Evolutionary conservation across 2,797 vertebrate species (phyloP), one percentile per base, ranked within the genome.

Genomic region (Philypnodon macrostomus): DNA sequence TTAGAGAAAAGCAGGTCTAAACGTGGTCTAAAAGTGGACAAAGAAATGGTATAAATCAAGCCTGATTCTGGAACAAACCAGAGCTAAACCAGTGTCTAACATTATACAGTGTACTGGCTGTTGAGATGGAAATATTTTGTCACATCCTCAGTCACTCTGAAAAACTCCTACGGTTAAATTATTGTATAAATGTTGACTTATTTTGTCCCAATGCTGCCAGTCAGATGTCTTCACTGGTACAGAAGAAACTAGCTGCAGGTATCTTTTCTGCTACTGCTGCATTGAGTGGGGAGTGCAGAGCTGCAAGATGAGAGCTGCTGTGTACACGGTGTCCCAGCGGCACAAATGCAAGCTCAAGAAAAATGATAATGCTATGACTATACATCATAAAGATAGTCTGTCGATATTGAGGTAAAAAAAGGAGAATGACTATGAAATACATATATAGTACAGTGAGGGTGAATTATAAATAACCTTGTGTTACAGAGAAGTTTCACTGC

Each of bases 401-500:
- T 42, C 39, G n/a, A 27, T 42, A 17, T 11, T 5, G n/a, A n/a
- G n/a, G 4, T 15, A 42, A 2, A 42, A 27, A 45, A 45, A 6
- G 7, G n/a, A 12, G 32, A 32, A 46, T 18, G 3, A 32, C 12
- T 39, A 12, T 21, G 18, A 21, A 18, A 17, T 18, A 37, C 23
- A 39, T 8, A 46, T 46, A 13, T 47, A 18, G 32, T 18, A 19
- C 27, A 33, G 5, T 19, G 36, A 4, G 35, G 46, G 53, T 53
- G 18, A 18, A n/a, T 52, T 58, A 41, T 54, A 52, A 59, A 62
- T 75, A 67, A 80, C 63, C 71, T 67, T 81, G 70, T 47, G 50
- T 58, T 67, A 6, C 10, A 32, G 45, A 64, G 19, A 66, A 54
- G 58, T 69, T 71, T 67, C 56, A 80, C 69, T 83, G 80, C 80